Evolutionary conservation across 2,888 invertebrate species (phyloP), one percentile per base, ranked within the genome.

Genomic region (Agonopterix alstromeriana): DNA sequence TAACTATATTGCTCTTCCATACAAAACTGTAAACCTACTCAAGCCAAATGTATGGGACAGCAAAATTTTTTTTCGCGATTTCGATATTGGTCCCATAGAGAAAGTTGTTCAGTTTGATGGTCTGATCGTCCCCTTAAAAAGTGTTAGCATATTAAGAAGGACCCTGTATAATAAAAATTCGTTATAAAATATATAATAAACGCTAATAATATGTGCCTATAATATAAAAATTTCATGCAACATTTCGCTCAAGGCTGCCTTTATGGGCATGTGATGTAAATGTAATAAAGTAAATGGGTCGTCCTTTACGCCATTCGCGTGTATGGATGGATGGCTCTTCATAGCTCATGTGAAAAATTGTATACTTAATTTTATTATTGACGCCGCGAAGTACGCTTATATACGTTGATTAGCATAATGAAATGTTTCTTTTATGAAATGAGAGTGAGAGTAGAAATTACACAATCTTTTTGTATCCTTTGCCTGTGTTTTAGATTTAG

Each of bases 241-340:
- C 51, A 79, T 81, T 80, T 77, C 74, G 71, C 79, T 67, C 73
- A 73, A 73, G 73, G 65, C 66, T 70, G 73, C 70, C 71, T 70
- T 79, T 78, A 80, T 73, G 76, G 77, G 67, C 65, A 65, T 71
- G 69, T 75, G 74, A 82, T 82, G 82, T 79, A 75, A 82, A 82
- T 81, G 81, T 81, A 81, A 82, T 82, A 82, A 78, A 74, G 71
- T 58, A 81, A 81, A 82, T 82, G 79, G 66, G 72, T 61, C 65
- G 72, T 73, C 69, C 69, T 73, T 69, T 57, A 36, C 56, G 57
- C 65, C 65, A 66, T 72, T 75, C 65, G 63, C 67, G 68, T 71
- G 38, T 9, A 38, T 66, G 64, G 60, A 70, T 67, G 38, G 38
- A 38, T 66, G 64, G 60, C 70, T 67, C 73, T 72, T 71, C 68